A percentile compares a stretch with the other conserved stretches of the same genome.
Evolutionary conservation across 1,140 invertebrate species (phyloP).

Genomic region (Gerris buenoi): DNA sequence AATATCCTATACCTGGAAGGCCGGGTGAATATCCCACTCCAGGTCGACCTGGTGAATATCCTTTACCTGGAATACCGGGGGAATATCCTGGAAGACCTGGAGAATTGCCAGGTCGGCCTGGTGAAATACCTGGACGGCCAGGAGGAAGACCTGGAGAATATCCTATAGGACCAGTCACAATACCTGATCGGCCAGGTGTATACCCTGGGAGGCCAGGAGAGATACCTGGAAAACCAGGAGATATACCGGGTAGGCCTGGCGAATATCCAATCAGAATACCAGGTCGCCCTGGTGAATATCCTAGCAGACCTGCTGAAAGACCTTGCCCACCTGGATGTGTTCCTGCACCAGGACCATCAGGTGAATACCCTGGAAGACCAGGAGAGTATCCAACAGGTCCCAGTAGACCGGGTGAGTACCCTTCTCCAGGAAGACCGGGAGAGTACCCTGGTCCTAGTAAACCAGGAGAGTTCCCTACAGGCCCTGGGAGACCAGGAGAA

Average conservation of each 20-base stretch:
- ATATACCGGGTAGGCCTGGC: conserved; percentile 2
- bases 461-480: conserved; percentile 11
- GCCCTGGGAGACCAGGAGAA: conserved; percentile 9
- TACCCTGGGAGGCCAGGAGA: not conserved
- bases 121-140: not conserved
- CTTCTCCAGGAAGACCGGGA: conserved; percentile 7
- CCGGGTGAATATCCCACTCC: conserved; percentile 12
- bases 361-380: conserved; percentile 16
- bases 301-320: conserved; percentile 14
- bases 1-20: conserved; percentile 9
- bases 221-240: conserved; percentile 10
- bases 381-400: conserved; percentile 13
- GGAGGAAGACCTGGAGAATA: not conserved
- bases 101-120: not conserved
- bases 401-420: conserved; percentile 12
- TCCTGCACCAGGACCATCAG: conserved; percentile 3
- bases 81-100: conserved; percentile 10
- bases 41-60: conserved; percentile 14
- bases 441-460: not conserved
- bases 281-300: conserved; percentile 14
- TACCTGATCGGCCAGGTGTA: conserved; percentile 4
- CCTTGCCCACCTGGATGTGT: conserved; percentile 14
- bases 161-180: not conserved
- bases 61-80: conserved; percentile 11
- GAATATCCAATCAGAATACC: not conserved